A percentile compares a stretch with the other conserved stretches of the same genome.
phyloP scores from a whole-genome alignment of 2,797 vertebrate species.

The Helicolenus hilgendorfi region DNA sequence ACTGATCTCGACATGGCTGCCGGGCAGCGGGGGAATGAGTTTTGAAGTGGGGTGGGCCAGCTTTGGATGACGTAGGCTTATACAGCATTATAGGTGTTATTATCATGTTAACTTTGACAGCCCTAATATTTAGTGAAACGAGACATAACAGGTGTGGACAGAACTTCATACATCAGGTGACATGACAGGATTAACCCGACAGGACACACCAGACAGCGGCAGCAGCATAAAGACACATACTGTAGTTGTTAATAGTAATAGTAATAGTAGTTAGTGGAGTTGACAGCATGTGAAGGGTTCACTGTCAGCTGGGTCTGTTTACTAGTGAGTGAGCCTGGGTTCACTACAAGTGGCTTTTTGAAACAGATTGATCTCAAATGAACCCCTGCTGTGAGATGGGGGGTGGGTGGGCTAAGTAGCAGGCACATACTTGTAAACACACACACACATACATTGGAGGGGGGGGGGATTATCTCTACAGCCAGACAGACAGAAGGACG shows the following conservation, averaged over 20 bases:
- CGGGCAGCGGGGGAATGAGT: too few species aligned
- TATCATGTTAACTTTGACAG: too few species aligned
- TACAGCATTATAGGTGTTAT: too few species aligned
- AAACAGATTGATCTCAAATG: slow-evolving; percentile 13
- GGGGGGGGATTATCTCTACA: slow-evolving; percentile 17
- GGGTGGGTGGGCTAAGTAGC: not conserved
- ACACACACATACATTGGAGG: not conserved
- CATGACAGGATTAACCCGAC: not conserved
- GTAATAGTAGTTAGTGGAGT: too few species aligned
- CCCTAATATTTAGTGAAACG: not conserved
- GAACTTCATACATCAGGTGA: not conserved
- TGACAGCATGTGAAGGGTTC: not conserved
- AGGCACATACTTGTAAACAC: not conserved
- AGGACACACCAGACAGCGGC: not conserved
- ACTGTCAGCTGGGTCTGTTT: not conserved
- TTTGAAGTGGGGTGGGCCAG: too few species aligned
- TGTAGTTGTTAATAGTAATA: too few species aligned
- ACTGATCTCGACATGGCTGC: too few species aligned
- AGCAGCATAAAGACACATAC: not conserved
- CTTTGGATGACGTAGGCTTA: too few species aligned
- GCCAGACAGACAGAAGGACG: slow-evolving; percentile 48
- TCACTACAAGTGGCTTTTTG: not conserved
- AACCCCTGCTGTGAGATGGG: not conserved
- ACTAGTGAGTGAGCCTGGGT: not conserved
- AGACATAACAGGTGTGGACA: not conserved